Conservation (phyloP, 2,888 invertebrate genomes). For the Trissolcus japonicus region DNA sequence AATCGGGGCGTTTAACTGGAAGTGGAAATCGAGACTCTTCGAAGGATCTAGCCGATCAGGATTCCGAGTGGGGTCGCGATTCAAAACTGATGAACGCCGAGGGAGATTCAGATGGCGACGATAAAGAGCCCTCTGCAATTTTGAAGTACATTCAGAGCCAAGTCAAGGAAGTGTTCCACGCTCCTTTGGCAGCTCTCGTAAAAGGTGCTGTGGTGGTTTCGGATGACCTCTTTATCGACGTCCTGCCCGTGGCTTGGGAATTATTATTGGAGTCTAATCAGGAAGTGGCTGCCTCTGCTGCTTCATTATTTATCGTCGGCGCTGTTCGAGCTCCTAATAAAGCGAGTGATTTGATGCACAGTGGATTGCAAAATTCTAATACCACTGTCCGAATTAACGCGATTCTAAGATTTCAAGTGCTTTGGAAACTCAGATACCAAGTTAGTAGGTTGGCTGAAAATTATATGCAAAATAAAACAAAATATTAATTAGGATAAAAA, state of each 20-base stretch:
- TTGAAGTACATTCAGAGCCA: conserved; percentile 87
- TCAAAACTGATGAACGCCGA: conserved; percentile 67
- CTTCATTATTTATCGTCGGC: conserved; percentile 93
- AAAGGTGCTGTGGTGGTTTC: conserved; percentile 93
- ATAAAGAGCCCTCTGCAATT: conserved; percentile 82
- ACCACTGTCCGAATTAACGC: conserved; percentile 89
- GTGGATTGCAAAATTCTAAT: conserved; percentile 89
- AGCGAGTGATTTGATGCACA: conserved; percentile 92
- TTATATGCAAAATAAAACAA: neutral
- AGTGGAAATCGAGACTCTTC: conserved; percentile 77
- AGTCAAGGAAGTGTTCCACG: conserved; percentile 94
- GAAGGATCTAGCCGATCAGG: conserved; percentile 78
- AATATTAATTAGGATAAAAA: neutral
- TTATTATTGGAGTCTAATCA: conserved; percentile 94
- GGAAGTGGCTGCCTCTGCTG: conserved; percentile 89
- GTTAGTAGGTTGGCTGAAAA: conserved; percentile 69
- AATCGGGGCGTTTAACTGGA: conserved; percentile 75
- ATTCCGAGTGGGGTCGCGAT: conserved; percentile 74
- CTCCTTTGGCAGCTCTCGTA: conserved; percentile 88
- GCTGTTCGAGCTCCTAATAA: conserved; percentile 94
- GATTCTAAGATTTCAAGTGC: conserved; percentile 91
- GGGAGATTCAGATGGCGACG: conserved; percentile 76
- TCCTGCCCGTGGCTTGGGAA: conserved; percentile 96
- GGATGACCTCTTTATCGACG: conserved; percentile 91
- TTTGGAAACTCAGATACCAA: conserved; percentile 98